Percentiles rank a stretch among this genome's conserved stretches.
Conservation (phyloP, 2,113 vertebrate genomes). For the Narcine bancroftii region DNA sequence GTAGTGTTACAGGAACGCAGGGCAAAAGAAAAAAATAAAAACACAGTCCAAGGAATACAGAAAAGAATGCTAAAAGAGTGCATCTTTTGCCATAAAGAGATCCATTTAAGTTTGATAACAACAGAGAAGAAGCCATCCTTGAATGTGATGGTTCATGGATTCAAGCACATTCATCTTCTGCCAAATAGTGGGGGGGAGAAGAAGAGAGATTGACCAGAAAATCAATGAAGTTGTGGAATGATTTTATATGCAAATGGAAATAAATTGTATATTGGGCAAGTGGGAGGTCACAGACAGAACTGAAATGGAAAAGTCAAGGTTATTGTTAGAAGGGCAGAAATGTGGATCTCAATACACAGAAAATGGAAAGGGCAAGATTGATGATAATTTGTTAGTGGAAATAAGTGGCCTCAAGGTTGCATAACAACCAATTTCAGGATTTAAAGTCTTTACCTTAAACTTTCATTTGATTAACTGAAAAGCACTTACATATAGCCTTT, state of each 20-base stretch:
- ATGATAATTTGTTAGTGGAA: background rate
- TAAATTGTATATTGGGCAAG: background rate
- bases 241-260: background rate
- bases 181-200: too few species aligned
- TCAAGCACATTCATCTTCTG: too few species aligned
- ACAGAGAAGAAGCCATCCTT: too few species aligned
- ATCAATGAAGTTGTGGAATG: background rate
- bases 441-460: background rate
- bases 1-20: too few species aligned
- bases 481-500: conserved; percentile 82
- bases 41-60: too few species aligned
- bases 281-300: background rate
- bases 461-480: background rate
- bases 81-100: too few species aligned
- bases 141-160: too few species aligned
- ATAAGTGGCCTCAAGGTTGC: background rate
- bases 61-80: too few species aligned
- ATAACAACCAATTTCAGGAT: background rate
- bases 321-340: background rate
- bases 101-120: too few species aligned
- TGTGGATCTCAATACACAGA: background rate
- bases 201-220: too few species aligned
- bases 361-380: background rate
- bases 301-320: background rate
- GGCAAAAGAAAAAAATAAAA: too few species aligned